These are phyloP conservation scores for Euura saliciscinereae DNA, from an alignment of 1,140 invertebrate genomes.

Conservation along the genomic window DNA sequence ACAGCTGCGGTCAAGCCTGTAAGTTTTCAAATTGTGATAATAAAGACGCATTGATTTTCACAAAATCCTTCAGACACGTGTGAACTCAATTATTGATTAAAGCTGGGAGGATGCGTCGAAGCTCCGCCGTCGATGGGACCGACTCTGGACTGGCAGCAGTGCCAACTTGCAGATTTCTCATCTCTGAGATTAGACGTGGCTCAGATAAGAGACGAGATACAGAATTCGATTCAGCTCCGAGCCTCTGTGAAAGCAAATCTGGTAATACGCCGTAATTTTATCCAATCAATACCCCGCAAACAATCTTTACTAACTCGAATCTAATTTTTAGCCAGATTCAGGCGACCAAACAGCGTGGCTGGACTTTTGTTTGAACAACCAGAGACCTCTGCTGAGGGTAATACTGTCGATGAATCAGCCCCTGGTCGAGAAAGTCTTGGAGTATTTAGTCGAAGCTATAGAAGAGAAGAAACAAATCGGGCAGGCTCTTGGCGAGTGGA, in stretches of 20 bases:
- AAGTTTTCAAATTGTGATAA: conserved; percentile 28
- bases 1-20: conserved; percentile 48
- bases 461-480: conserved; percentile 46
- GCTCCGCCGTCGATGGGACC: conserved; percentile 57
- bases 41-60: background rate
- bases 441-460: conserved; percentile 61
- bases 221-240: conserved; percentile 34
- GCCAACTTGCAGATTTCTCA: conserved; percentile 62
- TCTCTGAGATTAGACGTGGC: conserved; percentile 54
- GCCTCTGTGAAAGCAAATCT: conserved; percentile 26
- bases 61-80: background rate
- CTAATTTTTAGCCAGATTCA: conserved; percentile 42
- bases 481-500: conserved; percentile 60
- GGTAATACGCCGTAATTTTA: conserved; percentile 30
- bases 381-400: conserved; percentile 46
- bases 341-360: conserved; percentile 46
- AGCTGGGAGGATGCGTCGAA: conserved; percentile 51
- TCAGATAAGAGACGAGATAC: conserved; percentile 39
- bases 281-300: background rate
- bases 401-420: conserved; percentile 61
- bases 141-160: conserved; percentile 58
- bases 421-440: conserved; percentile 58
- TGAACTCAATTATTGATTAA: conserved; percentile 20
- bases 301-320: conserved; percentile 14
- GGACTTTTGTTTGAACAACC: conserved; percentile 33